Percentiles rank a stretch among this genome's conserved stretches.
Evolutionary conservation across 1,140 invertebrate genomes (phyloP).

Genomic region (Scaptodrosophila lebanonensis): DNA sequence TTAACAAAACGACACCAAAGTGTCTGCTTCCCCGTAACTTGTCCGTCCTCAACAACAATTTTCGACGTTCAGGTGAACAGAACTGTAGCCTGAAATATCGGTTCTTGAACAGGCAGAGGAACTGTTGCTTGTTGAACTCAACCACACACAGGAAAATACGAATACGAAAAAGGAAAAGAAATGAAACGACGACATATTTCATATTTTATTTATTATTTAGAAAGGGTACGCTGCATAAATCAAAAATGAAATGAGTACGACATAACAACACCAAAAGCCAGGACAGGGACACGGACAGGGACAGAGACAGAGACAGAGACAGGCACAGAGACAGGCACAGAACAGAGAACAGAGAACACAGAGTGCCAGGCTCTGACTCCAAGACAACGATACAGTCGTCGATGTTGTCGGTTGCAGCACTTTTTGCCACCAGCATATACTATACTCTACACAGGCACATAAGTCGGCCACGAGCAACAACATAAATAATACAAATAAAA

Average conservation of each 20-base stretch:
- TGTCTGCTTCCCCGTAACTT: constrained; percentile 1
- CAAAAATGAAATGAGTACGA: constrained; percentile 73
- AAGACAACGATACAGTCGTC: too few relatives aligned
- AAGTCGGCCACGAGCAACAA: constrained; percentile 44
- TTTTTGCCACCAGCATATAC: constrained; percentile 40
- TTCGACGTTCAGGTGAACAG: constrained; percentile 33
- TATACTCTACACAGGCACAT: constrained; percentile 29
- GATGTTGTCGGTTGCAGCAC: constrained; percentile 52
- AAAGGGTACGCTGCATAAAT: constrained; percentile 73
- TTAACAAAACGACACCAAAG: constrained; percentile 71
- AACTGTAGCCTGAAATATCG: constrained; percentile 17
- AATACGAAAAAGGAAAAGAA: constrained; percentile 15
- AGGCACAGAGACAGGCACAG: constrained; percentile 33
- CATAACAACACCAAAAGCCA: constrained; percentile 67
- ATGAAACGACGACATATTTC: constrained; percentile 63
- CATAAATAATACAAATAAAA: constrained; percentile 44
- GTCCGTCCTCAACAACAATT: neutral
- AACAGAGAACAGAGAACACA: too few relatives aligned
- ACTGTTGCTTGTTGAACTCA: neutral
- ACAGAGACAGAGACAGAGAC: constrained; percentile 2
- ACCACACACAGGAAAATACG: too few relatives aligned
- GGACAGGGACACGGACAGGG: constrained; percentile 9
- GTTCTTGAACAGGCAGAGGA: constrained; percentile 20
- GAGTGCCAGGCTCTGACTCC: too few relatives aligned
- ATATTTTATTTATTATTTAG: constrained; percentile 76